A percentile compares a stretch with the other conserved stretches of the same genome.
Evolutionary conservation across 2,797 vertebrate species (phyloP).

Genomic region (Neosilurus hyrtlii): DNA sequence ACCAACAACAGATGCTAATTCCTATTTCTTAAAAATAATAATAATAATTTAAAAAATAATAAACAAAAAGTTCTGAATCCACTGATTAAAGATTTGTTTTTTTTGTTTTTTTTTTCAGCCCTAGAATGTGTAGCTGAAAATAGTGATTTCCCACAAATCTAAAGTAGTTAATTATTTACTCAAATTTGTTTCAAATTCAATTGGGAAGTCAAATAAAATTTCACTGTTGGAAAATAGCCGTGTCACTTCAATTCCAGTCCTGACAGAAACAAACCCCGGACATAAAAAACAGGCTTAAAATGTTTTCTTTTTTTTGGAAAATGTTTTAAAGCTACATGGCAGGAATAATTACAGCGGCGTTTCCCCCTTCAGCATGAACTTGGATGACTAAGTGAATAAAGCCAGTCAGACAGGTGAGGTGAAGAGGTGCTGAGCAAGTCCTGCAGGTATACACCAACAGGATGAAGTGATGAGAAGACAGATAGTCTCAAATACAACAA

Average conservation of each 20-base stretch:
- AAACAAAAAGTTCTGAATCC: not conserved
- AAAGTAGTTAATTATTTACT: not conserved
- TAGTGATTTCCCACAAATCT: not conserved
- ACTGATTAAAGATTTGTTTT: not conserved
- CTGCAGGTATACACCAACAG: conserved; percentile 36
- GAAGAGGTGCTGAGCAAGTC: conserved; percentile 41
- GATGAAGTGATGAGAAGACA: conserved; percentile 16
- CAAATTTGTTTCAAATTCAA: not conserved
- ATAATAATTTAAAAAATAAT: too few relatives aligned
- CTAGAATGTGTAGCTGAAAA: not conserved
- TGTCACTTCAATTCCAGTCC: not conserved
- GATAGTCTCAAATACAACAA: not conserved
- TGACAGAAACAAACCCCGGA: not conserved
- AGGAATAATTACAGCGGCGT: not conserved
- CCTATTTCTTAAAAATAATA: not conserved
- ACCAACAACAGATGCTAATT: too few relatives aligned
- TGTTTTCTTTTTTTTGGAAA: too few relatives aligned
- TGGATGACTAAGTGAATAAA: conserved; percentile 65
- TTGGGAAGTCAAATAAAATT: too few relatives aligned
- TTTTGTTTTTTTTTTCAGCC: not conserved
- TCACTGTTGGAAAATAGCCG: not conserved
- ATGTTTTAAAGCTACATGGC: not conserved
- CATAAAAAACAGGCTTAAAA: too few relatives aligned
- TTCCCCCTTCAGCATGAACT: conserved; percentile 46
- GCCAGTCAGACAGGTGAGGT: conserved; percentile 75